Evolutionary conservation across 2,113 vertebrate species (phyloP).

Genomic region (Daubentonia madagascariensis): DNA sequence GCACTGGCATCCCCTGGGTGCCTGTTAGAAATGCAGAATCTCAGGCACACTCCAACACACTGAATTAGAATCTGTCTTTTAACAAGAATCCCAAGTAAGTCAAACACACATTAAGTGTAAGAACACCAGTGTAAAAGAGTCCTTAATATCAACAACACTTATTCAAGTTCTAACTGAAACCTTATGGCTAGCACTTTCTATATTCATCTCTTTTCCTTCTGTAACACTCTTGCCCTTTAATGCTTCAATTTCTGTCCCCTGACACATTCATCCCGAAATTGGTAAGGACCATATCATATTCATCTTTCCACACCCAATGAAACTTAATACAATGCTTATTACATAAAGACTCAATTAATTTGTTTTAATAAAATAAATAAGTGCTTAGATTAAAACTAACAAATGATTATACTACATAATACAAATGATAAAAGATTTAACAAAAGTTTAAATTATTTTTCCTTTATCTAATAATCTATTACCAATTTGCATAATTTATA

Average conservation of each 20-base stretch:
- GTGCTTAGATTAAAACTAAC: neutral
- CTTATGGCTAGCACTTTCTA: neutral
- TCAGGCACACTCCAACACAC: neutral
- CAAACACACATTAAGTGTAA: neutral
- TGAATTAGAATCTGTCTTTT: neutral
- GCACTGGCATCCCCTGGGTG: neutral
- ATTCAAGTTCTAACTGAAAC: neutral
- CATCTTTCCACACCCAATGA: neutral
- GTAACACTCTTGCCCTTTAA: neutral
- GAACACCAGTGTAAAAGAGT: neutral
- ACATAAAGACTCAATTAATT: neutral
- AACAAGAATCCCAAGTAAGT: neutral
- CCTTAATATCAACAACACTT: neutral
- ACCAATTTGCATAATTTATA: constrained; percentile 3
- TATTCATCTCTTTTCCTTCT: neutral
- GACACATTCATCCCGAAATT: neutral
- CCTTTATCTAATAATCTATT: neutral
- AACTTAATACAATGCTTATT: neutral
- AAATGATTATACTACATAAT: neutral
- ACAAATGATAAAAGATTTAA: neutral
- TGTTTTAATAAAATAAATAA: constrained; percentile 29
- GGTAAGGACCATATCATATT: neutral
- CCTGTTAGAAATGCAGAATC: neutral
- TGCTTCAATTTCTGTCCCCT: neutral
- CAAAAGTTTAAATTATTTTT: constrained; percentile 5